Conservation (phyloP, 2,113 vertebrate species). For the Okapia johnstoni region DNA sequence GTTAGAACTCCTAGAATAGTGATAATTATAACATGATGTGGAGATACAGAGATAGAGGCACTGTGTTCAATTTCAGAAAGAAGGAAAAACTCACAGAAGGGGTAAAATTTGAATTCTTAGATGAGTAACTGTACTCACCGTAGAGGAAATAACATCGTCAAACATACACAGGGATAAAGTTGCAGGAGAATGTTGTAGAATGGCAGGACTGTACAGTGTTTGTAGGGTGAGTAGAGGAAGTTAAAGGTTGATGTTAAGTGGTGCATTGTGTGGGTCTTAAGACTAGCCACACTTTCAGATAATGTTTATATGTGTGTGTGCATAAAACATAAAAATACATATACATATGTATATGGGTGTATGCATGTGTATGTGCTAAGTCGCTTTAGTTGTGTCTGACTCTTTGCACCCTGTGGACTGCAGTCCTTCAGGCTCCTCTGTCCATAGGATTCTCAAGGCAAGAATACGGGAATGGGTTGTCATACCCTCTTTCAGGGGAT, state of each 20-base stretch:
- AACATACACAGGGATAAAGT: neutral
- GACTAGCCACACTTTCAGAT: neutral
- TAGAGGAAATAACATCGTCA: neutral
- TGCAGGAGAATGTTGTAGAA: neutral
- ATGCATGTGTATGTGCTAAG: rapidly evolving
- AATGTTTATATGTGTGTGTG: too few species aligned
- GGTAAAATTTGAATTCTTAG: neutral
- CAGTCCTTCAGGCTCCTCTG: neutral
- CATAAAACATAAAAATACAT: neutral
- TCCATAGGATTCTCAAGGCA: neutral
- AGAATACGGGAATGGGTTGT: neutral
- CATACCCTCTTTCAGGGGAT: neutral
- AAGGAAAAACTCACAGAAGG: neutral
- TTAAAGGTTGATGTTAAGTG: neutral
- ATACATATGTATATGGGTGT: neutral
- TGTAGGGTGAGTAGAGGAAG: neutral
- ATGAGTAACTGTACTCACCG: neutral
- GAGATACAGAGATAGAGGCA: neutral
- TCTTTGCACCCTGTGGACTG: neutral
- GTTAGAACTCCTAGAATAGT: neutral
- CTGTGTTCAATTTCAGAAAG: neutral
- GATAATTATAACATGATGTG: neutral
- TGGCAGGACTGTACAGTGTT: too few species aligned
- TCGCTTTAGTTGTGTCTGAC: neutral
- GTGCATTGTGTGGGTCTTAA: neutral